These are phyloP conservation scores for Triplophysa siluroides DNA, from an alignment of 2,113 vertebrate species.

Conservation along the genomic window DNA sequence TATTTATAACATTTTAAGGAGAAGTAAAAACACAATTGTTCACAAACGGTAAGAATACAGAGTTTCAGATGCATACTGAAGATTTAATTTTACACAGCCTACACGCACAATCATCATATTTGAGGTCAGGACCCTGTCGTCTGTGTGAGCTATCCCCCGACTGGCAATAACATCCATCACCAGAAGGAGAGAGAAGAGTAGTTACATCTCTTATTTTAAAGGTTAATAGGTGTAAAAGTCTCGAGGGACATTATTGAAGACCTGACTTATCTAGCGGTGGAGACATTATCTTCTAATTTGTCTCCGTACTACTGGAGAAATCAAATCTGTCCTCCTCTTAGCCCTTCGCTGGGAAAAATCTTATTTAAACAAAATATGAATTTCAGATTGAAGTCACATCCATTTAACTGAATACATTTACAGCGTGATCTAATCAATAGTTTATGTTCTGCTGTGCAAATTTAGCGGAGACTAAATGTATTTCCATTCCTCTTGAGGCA, in stretches of 20 bases:
- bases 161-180: constrained; percentile 34
- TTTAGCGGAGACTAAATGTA: neutral
- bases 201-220: constrained; percentile 48
- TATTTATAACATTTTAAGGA: no score
- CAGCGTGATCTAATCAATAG: neutral
- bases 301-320: constrained; percentile 16
- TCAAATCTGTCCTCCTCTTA: constrained; percentile 12
- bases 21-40: no score
- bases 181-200: constrained; percentile 25
- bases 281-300: constrained; percentile 36
- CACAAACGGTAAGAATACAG: no score
- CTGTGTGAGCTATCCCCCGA: neutral
- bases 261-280: constrained; percentile 9
- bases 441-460: neutral
- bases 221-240: constrained; percentile 40
- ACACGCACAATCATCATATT: constrained; percentile 28
- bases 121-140: constrained; percentile 28
- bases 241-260: constrained; percentile 18
- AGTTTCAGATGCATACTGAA: no score
- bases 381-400: neutral
- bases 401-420: neutral
- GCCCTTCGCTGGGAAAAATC: neutral
- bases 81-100: neutral
- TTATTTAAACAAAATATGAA: neutral
- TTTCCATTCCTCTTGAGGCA: neutral